These are phyloP conservation scores for Philaethria dido DNA, from an alignment of 2,888 invertebrate species.

Conservation along the genomic window DNA sequence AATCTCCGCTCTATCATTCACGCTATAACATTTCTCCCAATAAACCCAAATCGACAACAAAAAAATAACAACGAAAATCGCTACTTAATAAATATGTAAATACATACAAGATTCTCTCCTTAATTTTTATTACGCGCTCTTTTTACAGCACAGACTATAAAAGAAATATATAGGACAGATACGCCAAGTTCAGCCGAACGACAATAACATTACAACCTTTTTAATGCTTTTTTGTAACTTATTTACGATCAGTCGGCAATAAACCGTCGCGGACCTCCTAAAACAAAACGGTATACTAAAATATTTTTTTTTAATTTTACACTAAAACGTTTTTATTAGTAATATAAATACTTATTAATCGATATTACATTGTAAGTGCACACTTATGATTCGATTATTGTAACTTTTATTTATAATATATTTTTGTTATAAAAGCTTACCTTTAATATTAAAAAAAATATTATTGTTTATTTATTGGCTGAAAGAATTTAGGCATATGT, in stretches of 20 bases:
- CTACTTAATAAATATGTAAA: constrained; percentile 25
- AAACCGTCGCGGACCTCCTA: constrained; percentile 32
- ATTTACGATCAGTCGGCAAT: constrained; percentile 38
- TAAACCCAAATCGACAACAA: neutral
- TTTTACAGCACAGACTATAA: constrained; percentile 38
- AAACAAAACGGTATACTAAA: constrained; percentile 31
- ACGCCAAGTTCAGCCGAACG: constrained; percentile 32
- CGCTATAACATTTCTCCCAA: neutral
- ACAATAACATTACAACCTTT: constrained; percentile 40
- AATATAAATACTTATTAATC: constrained; percentile 14
- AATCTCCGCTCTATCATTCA: neutral
- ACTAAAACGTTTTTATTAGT: constrained; percentile 26
- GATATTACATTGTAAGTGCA: neutral
- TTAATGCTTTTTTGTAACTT: constrained; percentile 39
- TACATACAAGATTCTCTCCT: constrained; percentile 19
- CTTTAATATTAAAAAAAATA: neutral
- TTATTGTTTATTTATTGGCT: no score
- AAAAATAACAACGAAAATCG: neutral
- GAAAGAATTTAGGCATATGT: no score
- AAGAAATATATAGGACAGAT: constrained; percentile 32
- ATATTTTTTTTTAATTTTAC: constrained; percentile 21
- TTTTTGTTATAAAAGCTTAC: neutral
- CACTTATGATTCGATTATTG: neutral
- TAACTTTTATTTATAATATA: neutral
- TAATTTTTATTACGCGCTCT: constrained; percentile 37